A percentile compares a stretch with the other conserved stretches of the same genome.
Conservation (phyloP, 1,140 invertebrate species). For the Diploscapter pachys region DNA sequence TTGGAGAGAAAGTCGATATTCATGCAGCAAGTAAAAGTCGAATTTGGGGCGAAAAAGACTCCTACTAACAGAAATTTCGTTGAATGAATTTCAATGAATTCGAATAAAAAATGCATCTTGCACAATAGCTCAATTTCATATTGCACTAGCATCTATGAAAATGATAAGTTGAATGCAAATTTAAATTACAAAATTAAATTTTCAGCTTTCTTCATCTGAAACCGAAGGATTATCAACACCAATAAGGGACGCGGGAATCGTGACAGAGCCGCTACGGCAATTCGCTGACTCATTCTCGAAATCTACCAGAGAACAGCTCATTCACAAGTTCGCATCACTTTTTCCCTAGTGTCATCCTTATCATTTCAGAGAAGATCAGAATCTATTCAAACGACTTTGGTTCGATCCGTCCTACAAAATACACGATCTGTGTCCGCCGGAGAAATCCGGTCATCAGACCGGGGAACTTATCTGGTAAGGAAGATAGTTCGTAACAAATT, state of each 20-base stretch:
- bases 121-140: no score
- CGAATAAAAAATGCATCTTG: no score
- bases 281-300: slow-evolving; percentile 5
- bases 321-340: not conserved
- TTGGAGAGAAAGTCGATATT: no score
- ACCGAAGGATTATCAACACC: not conserved
- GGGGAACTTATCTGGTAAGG: slow-evolving; percentile 25
- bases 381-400: slow-evolving; percentile 26
- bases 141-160: no score
- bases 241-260: slow-evolving; percentile 10
- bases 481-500: no score
- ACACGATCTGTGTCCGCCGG: slow-evolving; percentile 30
- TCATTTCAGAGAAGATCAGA: slow-evolving; percentile 23
- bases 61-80: not conserved
- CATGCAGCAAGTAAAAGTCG: not conserved
- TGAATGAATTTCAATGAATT: not conserved
- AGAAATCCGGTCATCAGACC: slow-evolving; percentile 19
- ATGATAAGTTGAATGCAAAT: not conserved
- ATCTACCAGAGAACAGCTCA: slow-evolving; percentile 4
- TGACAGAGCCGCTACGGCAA: not conserved
- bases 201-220: not conserved
- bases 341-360: not conserved
- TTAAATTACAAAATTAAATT: not conserved
- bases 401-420: slow-evolving; percentile 29
- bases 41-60: slow-evolving; percentile 3